Evolutionary conservation across 2,113 vertebrate genomes (phyloP).

Genomic region (Archilochus colubris): DNA sequence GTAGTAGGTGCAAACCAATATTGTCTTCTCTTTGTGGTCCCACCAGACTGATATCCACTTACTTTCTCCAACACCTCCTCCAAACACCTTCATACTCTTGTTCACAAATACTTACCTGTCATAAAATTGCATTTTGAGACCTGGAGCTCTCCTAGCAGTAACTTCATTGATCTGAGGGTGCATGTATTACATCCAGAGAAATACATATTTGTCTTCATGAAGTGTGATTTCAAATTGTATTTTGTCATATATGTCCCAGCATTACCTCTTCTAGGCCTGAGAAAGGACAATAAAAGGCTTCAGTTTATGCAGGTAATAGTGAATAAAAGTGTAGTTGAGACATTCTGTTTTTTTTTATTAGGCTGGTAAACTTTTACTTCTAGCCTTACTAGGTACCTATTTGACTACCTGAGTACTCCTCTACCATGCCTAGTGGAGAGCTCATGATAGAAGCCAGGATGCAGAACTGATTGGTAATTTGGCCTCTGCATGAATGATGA

Average conservation of each 20-base stretch:
- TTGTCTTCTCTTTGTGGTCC: neutral
- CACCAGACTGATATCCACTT: neutral
- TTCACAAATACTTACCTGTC: neutral
- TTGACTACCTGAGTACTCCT: neutral
- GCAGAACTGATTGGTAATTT: neutral
- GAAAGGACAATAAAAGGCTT: neutral
- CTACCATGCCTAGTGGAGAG: neutral
- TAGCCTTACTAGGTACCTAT: neutral
- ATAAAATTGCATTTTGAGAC: neutral
- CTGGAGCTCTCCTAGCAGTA: neutral
- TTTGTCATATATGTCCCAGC: neutral
- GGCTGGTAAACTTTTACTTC: neutral
- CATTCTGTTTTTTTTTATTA: neutral
- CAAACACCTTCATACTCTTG: neutral
- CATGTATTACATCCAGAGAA: neutral
- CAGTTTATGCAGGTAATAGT: neutral
- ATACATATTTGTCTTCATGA: neutral
- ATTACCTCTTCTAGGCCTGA: neutral
- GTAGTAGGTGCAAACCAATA: neutral
- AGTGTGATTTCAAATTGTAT: neutral
- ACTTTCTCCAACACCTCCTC: neutral
- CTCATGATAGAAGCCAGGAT: neutral
- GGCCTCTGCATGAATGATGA: neutral
- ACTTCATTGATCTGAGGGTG: neutral
- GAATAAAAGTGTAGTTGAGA: neutral